Base-by-base conservation (phyloP, 2,113 vertebrate genomes). In the Pachycephala philippinensis region DNA sequence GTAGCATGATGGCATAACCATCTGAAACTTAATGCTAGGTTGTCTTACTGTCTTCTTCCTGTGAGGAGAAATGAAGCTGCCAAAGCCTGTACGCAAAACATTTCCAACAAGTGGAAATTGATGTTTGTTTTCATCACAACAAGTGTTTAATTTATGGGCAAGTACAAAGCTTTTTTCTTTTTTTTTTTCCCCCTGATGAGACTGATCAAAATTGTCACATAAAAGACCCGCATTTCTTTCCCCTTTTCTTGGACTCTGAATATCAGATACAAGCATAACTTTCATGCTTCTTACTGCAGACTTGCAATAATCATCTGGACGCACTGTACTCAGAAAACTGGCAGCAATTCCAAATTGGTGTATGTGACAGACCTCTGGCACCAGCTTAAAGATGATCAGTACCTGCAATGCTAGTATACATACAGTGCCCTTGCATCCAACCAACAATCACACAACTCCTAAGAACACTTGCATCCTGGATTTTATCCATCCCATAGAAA, bases 331-430 rank as follows among this genome's bases (percentile, higher is more conserved):
- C 37, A 59, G 49, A 69, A 87, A 93, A 86, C 72, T 80, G 74
- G 60, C 93, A 95, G 64, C 6, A 7, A 61, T 75, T 89, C 63
- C 56, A 71, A 68, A 85, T 12, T 85, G 70, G 76, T 3, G 4
- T 39, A 31, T 33, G 30, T 68, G 89, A 89, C 93, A 93, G 89
- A 80, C 56, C 71, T 93, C 94, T 95, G 92, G 74, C 80, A 95
- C 31, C 39, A 54, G 54, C 30, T 61, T 78, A 79, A 87, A 89
- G 86, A 77, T 39, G n/a, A 66, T 86, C 56, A 74, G 5, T 90
- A 74, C 52, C 37, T 85, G 57, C 72, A 77, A 16, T 45, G 49
- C 78, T 77, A 53, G 28, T 44, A 53, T 37, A 57, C 20, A 33
- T 33, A 42, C 40, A 70, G 19, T 63, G 52, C 27, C 74, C 52